phyloP scores from a whole-genome alignment of 2,797 vertebrate genomes.

The Rhynchonycteris naso region DNA sequence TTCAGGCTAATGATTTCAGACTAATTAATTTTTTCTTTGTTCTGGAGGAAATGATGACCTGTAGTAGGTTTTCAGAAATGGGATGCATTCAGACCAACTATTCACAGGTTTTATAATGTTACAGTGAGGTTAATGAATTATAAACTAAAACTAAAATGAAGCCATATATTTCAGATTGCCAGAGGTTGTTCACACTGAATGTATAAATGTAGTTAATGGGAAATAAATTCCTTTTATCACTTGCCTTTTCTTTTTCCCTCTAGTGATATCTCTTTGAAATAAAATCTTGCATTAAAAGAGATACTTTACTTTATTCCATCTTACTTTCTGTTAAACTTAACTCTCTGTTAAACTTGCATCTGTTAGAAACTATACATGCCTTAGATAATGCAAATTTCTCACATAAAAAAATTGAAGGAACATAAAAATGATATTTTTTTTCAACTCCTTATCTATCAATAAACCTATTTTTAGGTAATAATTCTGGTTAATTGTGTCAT shows the following conservation, averaged over 20 bases:
- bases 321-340: conserved; percentile 37
- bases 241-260: conserved; percentile 62
- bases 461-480: background rate
- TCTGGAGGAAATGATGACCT: conserved; percentile 46
- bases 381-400: background rate
- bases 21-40: conserved; percentile 48
- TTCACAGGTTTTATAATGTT: conserved; percentile 39
- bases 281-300: conserved; percentile 54
- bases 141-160: conserved; percentile 71
- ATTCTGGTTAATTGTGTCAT: background rate
- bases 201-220: conserved; percentile 66
- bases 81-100: conserved; percentile 39
- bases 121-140: conserved; percentile 70
- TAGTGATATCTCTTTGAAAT: conserved; percentile 71
- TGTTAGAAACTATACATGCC: background rate
- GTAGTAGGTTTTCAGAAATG: conserved; percentile 28
- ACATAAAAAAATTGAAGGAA: background rate
- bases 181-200: conserved; percentile 64
- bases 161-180: conserved; percentile 66
- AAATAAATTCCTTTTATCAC: conserved; percentile 76
- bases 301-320: conserved; percentile 37
- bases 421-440: background rate
- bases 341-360: conserved; percentile 12
- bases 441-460: background rate
- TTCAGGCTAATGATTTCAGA: conserved; percentile 45